phyloP scores from a whole-genome alignment of 2,113 vertebrate genomes.

The Microcebus jonahi region DNA sequence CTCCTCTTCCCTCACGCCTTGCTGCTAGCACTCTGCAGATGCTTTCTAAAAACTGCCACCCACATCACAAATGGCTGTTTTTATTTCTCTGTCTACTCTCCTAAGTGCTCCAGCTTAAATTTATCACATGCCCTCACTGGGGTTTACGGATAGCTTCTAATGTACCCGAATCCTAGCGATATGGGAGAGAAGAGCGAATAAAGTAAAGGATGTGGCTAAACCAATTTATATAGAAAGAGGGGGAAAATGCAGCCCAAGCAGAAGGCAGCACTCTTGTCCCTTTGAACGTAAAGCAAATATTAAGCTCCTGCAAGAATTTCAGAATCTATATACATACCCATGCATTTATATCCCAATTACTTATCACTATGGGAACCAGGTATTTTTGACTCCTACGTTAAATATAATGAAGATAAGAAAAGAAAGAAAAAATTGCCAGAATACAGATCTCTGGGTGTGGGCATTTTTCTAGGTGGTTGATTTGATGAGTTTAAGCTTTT shows the following conservation, averaged over 20 bases:
- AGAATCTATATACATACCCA: not conserved
- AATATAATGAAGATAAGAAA: constrained; percentile 33
- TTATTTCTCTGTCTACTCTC: not conserved
- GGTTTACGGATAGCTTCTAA: not conserved
- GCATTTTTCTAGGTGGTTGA: not conserved
- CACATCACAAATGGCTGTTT: not conserved
- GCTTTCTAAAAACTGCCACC: not conserved
- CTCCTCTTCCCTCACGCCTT: rapidly evolving
- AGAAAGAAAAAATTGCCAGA: constrained; percentile 14
- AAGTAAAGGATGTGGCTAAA: not conserved
- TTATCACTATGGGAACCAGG: constrained; percentile 50
- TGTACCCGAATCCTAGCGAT: not conserved
- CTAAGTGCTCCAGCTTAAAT: not conserved
- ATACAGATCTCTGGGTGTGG: not conserved
- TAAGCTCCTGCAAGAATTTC: not conserved
- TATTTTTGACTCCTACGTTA: constrained; percentile 33
- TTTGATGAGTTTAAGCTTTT: not conserved
- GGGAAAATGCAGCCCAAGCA: not conserved
- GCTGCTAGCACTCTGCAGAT: not conserved
- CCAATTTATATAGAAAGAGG: not conserved
- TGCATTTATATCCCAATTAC: not conserved
- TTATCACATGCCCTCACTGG: not conserved
- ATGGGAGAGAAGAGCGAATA: not conserved
- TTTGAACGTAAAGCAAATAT: not conserved
- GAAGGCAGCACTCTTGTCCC: not conserved